A percentile compares a stretch with the other conserved stretches of the same genome.
Conservation (phyloP, 2,888 invertebrate genomes). For the Tetheella fluctuosa region DNA sequence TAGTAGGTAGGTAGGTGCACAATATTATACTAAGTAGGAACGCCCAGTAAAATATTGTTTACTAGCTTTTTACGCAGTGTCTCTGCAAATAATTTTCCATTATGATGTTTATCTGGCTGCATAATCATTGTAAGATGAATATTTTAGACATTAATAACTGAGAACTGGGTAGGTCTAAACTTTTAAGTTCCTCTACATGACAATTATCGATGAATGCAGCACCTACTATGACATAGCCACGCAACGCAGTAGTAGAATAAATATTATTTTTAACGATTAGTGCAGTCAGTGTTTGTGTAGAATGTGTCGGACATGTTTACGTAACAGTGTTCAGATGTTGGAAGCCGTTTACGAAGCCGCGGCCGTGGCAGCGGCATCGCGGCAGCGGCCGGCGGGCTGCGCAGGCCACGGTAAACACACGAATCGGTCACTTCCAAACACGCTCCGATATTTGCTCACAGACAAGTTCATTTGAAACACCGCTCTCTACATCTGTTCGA, state of each 20-base stretch:
- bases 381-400: conserved; percentile 18
- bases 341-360: conserved; percentile 38
- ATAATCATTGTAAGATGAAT: conserved; percentile 38
- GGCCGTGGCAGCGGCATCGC: conserved; percentile 29
- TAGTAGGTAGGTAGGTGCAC: conserved; percentile 29
- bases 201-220: conserved; percentile 38
- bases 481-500: conserved; percentile 46
- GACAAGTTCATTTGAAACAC: conserved; percentile 48
- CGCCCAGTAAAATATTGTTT: conserved; percentile 55
- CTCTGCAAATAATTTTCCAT: conserved; percentile 56
- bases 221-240: conserved; percentile 40
- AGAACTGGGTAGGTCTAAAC: conserved; percentile 29
- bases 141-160: conserved; percentile 17
- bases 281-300: conserved; percentile 72
- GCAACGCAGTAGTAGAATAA: conserved; percentile 68
- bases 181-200: conserved; percentile 27
- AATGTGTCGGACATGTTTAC: conserved; percentile 69
- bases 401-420: conserved; percentile 48
- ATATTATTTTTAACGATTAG: conserved; percentile 82
- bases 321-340: conserved; percentile 73
- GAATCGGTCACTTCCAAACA: conserved; percentile 60
- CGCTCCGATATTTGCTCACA: conserved; percentile 57
- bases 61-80: conserved; percentile 61
- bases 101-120: conserved; percentile 44
- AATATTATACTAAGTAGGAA: conserved; percentile 37